phyloP scores from a whole-genome alignment of 2,113 vertebrate genomes.

The Gymnocephalus cernua region DNA sequence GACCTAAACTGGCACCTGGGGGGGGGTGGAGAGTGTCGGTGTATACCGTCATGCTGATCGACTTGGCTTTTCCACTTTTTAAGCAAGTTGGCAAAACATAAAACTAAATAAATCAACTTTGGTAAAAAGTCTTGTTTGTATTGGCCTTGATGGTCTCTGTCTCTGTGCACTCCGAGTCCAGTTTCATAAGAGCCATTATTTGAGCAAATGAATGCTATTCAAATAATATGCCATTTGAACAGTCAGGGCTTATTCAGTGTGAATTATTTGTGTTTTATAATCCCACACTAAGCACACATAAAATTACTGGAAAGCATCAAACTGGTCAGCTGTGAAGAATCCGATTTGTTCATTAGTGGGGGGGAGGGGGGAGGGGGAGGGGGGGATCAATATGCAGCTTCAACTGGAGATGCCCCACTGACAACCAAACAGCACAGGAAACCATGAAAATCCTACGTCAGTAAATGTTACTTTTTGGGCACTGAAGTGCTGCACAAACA shows the following conservation, averaged over 20 bases:
- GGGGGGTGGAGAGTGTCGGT: slow-evolving; percentile 58
- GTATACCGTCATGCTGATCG: slow-evolving; percentile 83
- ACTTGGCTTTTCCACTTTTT: slow-evolving; percentile 82
- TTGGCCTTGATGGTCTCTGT: slow-evolving; percentile 72
- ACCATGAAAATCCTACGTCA: slow-evolving; percentile 52
- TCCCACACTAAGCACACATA: slow-evolving; percentile 86
- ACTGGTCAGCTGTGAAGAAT: slow-evolving; percentile 88
- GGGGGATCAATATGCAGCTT: slow-evolving; percentile 79
- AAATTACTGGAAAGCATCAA: slow-evolving; percentile 89
- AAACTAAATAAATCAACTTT: slow-evolving; percentile 82
- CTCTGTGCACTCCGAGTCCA: slow-evolving; percentile 69
- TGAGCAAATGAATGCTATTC: slow-evolving; percentile 87
- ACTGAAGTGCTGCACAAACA: slow-evolving; percentile 48
- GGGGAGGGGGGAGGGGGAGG: slow-evolving; percentile 40
- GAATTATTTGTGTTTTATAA: slow-evolving; percentile 89
- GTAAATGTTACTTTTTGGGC: slow-evolving; percentile 36
- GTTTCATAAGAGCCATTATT: slow-evolving; percentile 86
- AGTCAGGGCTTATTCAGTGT: slow-evolving; percentile 81
- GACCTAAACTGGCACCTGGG: slow-evolving; percentile 67
- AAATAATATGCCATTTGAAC: slow-evolving; percentile 86
- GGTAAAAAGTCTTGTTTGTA: slow-evolving; percentile 81
- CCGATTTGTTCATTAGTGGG: slow-evolving; percentile 86
- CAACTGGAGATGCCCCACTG: slow-evolving; percentile 65
- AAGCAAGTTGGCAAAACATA: slow-evolving; percentile 82
- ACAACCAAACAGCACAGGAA: slow-evolving; percentile 62